Evolutionary conservation across 2,113 vertebrate species (phyloP).

Genomic region (Suncus etruscus): DNA sequence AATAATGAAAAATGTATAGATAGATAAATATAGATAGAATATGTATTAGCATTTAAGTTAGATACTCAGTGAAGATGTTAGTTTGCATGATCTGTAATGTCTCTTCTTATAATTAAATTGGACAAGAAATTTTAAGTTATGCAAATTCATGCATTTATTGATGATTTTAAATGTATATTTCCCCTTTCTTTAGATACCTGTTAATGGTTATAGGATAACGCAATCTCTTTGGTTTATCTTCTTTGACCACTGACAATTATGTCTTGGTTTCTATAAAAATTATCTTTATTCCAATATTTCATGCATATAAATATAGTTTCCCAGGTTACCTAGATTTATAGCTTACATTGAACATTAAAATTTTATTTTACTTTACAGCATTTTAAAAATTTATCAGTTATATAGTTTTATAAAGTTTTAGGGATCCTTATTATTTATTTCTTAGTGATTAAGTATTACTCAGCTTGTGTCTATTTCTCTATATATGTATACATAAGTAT

Average conservation of each 20-base stretch:
- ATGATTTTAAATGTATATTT: conserved; percentile 40
- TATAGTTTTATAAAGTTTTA: background rate
- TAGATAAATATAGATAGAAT: background rate
- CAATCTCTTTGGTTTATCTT: background rate
- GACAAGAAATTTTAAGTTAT: background rate
- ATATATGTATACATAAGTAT: background rate
- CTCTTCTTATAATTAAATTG: background rate
- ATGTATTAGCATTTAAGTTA: background rate
- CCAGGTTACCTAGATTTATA: background rate
- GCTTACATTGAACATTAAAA: background rate
- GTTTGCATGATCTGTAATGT: background rate
- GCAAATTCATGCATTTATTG: background rate
- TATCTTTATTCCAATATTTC: conserved; percentile 24
- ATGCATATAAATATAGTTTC: background rate
- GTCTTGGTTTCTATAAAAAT: conserved; percentile 37
- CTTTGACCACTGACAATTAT: background rate
- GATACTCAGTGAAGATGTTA: background rate
- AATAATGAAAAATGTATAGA: too few species aligned
- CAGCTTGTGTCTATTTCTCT: background rate
- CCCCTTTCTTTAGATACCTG: background rate
- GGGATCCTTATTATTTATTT: background rate
- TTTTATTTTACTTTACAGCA: background rate
- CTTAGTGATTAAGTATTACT: background rate
- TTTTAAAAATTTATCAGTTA: background rate
- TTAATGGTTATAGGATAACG: background rate